Percentiles rank a stretch among this genome's conserved stretches.
phyloP scores from a whole-genome alignment of 2,888 invertebrate species.

The Psylliodes chrysocephalus region DNA sequence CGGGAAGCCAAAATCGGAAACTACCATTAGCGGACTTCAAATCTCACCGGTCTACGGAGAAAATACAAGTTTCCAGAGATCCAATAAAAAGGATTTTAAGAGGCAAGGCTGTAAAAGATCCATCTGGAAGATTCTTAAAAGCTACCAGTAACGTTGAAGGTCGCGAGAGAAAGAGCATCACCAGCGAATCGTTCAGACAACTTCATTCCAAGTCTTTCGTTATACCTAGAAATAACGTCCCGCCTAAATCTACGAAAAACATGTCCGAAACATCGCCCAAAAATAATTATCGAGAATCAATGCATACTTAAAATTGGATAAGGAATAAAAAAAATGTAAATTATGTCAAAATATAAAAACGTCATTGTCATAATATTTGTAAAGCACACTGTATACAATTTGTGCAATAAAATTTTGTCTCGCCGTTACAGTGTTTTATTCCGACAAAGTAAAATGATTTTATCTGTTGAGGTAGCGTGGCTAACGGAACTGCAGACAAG shows the following conservation, averaged over 20 bases:
- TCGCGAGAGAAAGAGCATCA: neutral
- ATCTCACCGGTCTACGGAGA: slow-evolving; percentile 34
- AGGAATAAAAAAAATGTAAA: slow-evolving; percentile 16
- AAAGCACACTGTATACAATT: slow-evolving; percentile 1
- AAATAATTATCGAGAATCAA: slow-evolving; percentile 3
- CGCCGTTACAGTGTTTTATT: neutral
- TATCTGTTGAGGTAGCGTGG: neutral
- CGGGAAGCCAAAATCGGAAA: slow-evolving; percentile 14
- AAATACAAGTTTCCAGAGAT: slow-evolving; percentile 11
- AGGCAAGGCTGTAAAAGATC: slow-evolving; percentile 20
- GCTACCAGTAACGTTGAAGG: slow-evolving; percentile 28
- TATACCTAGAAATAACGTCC: slow-evolving; percentile 27
- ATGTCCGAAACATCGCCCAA: neutral
- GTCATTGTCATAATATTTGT: slow-evolving; percentile 10
- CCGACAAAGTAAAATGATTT: neutral
- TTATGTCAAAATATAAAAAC: slow-evolving; percentile 3
- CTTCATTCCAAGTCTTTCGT: slow-evolving; percentile 31
- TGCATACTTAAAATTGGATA: slow-evolving; percentile 18
- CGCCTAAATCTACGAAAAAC: neutral
- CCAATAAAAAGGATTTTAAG: slow-evolving; percentile 14
- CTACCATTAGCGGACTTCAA: slow-evolving; percentile 47
- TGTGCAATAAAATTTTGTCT: neutral
- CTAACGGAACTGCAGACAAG: neutral
- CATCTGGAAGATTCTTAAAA: slow-evolving; percentile 23
- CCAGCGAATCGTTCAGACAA: slow-evolving; percentile 4